Conservation (phyloP, 2,113 vertebrate species). For the Cavia aperea region DNA sequence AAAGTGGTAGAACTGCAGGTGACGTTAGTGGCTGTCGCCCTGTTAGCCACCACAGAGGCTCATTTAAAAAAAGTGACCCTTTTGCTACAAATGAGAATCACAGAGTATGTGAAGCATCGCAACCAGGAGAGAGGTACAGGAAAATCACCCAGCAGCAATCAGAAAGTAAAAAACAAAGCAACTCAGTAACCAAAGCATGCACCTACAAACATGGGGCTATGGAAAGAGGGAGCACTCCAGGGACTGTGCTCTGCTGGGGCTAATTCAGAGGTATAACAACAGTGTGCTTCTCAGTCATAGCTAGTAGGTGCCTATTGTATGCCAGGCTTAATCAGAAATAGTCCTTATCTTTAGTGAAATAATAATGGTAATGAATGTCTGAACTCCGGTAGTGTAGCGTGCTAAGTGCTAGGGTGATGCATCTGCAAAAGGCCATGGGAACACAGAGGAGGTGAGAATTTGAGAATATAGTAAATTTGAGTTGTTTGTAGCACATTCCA, state of each 20-base stretch:
- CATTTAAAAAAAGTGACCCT: conserved; percentile 1
- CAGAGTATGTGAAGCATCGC: background rate
- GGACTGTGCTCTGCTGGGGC: background rate
- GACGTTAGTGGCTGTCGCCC: background rate
- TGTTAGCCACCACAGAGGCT: background rate
- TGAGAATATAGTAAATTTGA: background rate
- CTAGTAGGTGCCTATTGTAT: background rate
- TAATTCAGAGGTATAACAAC: background rate
- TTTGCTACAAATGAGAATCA: conserved; percentile 43
- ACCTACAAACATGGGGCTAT: background rate
- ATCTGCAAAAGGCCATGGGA: background rate
- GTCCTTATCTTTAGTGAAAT: background rate
- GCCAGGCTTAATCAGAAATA: background rate
- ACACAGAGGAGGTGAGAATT: background rate
- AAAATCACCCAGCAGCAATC: conserved; percentile 50
- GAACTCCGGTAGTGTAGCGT: background rate
- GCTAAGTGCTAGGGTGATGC: background rate
- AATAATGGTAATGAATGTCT: background rate
- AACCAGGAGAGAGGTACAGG: conserved; percentile 12
- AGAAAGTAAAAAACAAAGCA: conserved; percentile 52
- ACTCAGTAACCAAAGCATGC: conserved; percentile 48
- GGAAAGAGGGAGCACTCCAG: background rate
- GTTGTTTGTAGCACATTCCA: background rate
- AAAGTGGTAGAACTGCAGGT: background rate
- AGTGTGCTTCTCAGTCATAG: background rate